Conservation (phyloP, 2,888 invertebrate genomes). For the Andrena camellia region DNA sequence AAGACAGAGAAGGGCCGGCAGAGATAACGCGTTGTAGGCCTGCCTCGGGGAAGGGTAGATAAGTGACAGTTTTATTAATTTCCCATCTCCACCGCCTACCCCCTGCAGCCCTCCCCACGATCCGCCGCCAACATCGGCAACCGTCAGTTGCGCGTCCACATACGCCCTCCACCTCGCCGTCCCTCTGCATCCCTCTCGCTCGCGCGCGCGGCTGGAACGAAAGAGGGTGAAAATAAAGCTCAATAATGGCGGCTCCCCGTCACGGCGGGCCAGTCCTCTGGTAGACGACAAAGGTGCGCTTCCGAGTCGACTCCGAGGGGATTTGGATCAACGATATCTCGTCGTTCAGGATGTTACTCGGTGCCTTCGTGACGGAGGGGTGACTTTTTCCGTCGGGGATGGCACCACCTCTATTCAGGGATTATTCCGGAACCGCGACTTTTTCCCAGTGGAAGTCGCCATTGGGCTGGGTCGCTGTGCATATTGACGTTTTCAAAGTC, state of each 20-base stretch:
- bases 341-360: slow-evolving; percentile 37
- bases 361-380: slow-evolving; percentile 27
- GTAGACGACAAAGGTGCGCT: slow-evolving; percentile 30
- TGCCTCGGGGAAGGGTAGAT: slow-evolving; percentile 84
- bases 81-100: slow-evolving; percentile 85
- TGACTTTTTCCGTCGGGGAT: slow-evolving; percentile 14
- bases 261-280: slow-evolving; percentile 39
- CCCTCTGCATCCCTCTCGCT: neutral
- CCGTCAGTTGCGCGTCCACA: slow-evolving; percentile 68
- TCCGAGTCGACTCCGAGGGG: slow-evolving; percentile 36
- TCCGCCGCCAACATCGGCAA: slow-evolving; percentile 65
- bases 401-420: neutral
- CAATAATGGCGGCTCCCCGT: slow-evolving; percentile 77
- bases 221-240: slow-evolving; percentile 76
- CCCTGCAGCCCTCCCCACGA: slow-evolving; percentile 62
- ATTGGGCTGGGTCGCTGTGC: neutral
- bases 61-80: slow-evolving; percentile 93
- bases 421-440: slow-evolving; percentile 16
- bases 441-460: neutral
- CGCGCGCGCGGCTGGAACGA: slow-evolving; percentile 44
- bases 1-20: slow-evolving; percentile 49
- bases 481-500: neutral
- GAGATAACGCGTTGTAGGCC: slow-evolving; percentile 67
- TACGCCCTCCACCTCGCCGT: slow-evolving; percentile 32
- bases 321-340: slow-evolving; percentile 59